phyloP scores from a whole-genome alignment of 2,888 invertebrate species.

The Chaetogeoica ovagalla region DNA sequence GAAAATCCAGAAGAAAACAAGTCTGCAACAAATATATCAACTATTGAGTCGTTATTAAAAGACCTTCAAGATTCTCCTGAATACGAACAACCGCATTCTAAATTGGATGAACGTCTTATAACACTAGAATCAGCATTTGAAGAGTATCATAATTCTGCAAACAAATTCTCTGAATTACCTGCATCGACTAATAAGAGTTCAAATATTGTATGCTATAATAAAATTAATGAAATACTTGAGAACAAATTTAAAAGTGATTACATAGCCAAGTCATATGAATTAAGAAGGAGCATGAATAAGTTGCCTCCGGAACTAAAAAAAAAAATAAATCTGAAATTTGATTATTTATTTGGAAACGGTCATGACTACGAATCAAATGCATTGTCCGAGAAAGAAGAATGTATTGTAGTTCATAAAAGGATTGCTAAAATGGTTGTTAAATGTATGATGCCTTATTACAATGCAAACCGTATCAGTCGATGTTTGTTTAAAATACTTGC shows the following conservation, averaged over 20 bases:
- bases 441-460: slow-evolving; percentile 56
- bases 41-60: slow-evolving; percentile 22
- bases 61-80: slow-evolving; percentile 50
- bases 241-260: slow-evolving; percentile 53
- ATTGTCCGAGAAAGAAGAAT: slow-evolving; percentile 54
- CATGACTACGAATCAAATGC: slow-evolving; percentile 54
- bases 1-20: neutral
- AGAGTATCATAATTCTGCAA: neutral
- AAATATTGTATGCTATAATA: neutral
- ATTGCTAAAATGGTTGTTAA: slow-evolving; percentile 56
- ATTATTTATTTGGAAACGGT: slow-evolving; percentile 55
- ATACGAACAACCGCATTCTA: slow-evolving; percentile 13
- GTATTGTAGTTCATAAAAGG: slow-evolving; percentile 55
- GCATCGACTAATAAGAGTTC: neutral
- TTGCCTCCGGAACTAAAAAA: slow-evolving; percentile 52
- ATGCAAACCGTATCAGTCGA: slow-evolving; percentile 55
- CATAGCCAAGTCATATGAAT: slow-evolving; percentile 56
- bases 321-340: slow-evolving; percentile 55
- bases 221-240: slow-evolving; percentile 34
- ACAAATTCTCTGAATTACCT: neutral
- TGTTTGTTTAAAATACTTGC: slow-evolving; percentile 56
- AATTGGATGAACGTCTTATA: slow-evolving; percentile 19
- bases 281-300: slow-evolving; percentile 54
- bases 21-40: neutral
- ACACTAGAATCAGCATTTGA: neutral